Evolutionary conservation across 2,888 invertebrate genomes (phyloP).

Genomic region (Cheilosia scutellata): DNA sequence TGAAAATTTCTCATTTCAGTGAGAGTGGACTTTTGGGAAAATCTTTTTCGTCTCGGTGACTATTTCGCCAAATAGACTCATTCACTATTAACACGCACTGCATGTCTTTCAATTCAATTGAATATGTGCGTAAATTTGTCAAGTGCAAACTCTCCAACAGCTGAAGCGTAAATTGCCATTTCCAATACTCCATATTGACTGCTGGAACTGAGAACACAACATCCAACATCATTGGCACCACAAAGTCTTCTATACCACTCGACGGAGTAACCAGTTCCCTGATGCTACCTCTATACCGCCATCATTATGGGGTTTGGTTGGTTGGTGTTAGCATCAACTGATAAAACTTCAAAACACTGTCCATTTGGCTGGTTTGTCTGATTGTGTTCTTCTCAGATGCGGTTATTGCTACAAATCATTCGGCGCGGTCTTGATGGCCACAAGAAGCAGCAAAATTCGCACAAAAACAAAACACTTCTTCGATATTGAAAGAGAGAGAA

Average conservation of each 20-base stretch:
- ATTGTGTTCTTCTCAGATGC: conserved; percentile 71
- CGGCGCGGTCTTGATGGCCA: conserved; percentile 42
- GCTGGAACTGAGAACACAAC: conserved; percentile 17
- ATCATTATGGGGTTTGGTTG: conserved; percentile 35
- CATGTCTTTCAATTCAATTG: neutral
- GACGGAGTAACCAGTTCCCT: conserved; percentile 36
- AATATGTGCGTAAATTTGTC: conserved; percentile 7
- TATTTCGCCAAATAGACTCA: too few species aligned
- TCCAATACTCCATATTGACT: conserved; percentile 57
- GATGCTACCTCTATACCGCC: conserved; percentile 18
- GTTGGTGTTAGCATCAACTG: conserved; percentile 66
- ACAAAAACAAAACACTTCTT: conserved; percentile 19
- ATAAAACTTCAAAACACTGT: conserved; percentile 75
- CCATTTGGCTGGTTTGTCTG: conserved; percentile 73
- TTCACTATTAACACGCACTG: neutral
- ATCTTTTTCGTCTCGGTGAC: too few species aligned
- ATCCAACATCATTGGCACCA: conserved; percentile 69
- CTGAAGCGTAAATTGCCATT: conserved; percentile 62
- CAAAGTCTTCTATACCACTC: conserved; percentile 57
- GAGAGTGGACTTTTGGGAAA: too few species aligned
- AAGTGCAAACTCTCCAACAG: conserved; percentile 44
- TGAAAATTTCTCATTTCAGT: too few species aligned
- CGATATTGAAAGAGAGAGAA: conserved; percentile 15
- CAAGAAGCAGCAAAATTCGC: conserved; percentile 28
- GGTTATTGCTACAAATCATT: conserved; percentile 75